Evolutionary conservation across 2,888 invertebrate species (phyloP), one percentile per base, ranked within the genome.

Genomic region (Leptodirus hochenwartii): DNA sequence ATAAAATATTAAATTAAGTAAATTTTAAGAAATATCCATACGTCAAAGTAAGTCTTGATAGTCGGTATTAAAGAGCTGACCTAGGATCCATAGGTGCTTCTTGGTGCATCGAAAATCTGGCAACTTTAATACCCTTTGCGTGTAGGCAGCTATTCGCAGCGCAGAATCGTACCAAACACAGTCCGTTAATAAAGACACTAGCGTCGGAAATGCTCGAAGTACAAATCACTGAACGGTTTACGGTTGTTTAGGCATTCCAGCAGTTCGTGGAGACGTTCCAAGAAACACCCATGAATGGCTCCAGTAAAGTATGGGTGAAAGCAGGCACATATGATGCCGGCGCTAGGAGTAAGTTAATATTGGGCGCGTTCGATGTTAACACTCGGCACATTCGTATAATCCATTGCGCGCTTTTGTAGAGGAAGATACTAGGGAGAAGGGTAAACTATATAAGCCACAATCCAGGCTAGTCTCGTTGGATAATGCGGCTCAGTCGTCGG

Each of bases 241-340:
- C n/a, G n/a, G n/a, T n/a, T n/a, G n/a, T n/a, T 12, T 16, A 80
- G 77, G 91, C 84, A 1, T 95, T 90, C 54, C 84, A 93, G 63
- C 93, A 95, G 53, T 96, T 95, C 65, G 87, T 95, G 24, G 90
- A 88, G 41, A 88, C 91, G 5, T 96, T 96, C 58, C 87, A 90
- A 66, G 90, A 90, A 42, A 69, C 73, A 0, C 77, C 81, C 1
- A 68, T 70, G 30, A 67, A 68, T 43, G 72, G 79, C 10, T 69
- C 75, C 5, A 65, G 63, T 27, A 95, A 93, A 60, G 78, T 93
- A 24, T 98, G 98, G 90, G 84, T 98, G 4, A 90, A 95, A 58
- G 96, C 95, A 33, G 95, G 91, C 30, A 87, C 91, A 1, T 95
- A 95, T 46, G 90, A 93, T 70, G 87, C 90, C 28, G 88, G 88